Percentiles rank a stretch among this genome's conserved stretches.
Evolutionary conservation across 2,113 vertebrate species (phyloP).

Genomic region (Trinectes maculatus): DNA sequence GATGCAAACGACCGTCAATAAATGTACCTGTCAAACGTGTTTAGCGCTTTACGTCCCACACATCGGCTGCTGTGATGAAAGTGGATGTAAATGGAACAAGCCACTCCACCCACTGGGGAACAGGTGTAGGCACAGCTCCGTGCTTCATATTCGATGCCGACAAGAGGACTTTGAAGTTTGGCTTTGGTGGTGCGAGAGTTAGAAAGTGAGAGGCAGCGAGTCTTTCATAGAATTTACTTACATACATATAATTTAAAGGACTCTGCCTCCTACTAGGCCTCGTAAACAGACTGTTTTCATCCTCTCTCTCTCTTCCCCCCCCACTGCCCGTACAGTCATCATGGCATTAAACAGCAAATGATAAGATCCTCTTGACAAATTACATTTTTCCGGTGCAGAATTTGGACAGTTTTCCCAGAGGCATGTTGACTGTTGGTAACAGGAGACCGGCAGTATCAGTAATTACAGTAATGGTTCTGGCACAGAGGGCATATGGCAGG

Average conservation of each 20-base stretch:
- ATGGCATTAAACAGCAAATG: slow-evolving; percentile 39
- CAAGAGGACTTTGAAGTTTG: slow-evolving; percentile 65
- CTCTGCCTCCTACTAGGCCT: neutral
- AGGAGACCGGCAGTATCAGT: slow-evolving; percentile 57
- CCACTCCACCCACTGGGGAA: slow-evolving; percentile 40
- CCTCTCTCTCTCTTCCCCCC: neutral
- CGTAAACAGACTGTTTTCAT: slow-evolving; percentile 8
- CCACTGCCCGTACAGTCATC: slow-evolving; percentile 16
- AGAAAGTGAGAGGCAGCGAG: slow-evolving; percentile 4
- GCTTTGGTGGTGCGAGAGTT: slow-evolving; percentile 33
- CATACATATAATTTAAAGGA: slow-evolving; percentile 24
- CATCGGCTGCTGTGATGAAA: slow-evolving; percentile 53
- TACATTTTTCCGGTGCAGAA: slow-evolving; percentile 47
- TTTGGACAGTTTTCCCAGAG: slow-evolving; percentile 52
- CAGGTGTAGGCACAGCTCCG: slow-evolving; percentile 59
- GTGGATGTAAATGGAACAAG: slow-evolving; percentile 44
- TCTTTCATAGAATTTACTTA: slow-evolving; percentile 14
- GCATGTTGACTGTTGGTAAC: slow-evolving; percentile 61
- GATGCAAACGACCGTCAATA: neutral
- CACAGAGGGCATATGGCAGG: slow-evolving; percentile 37
- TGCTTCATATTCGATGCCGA: slow-evolving; percentile 72
- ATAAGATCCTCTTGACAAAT: slow-evolving; percentile 60
- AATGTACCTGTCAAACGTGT: neutral
- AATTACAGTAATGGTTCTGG: slow-evolving; percentile 64
- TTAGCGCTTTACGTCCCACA: neutral